Conservation (phyloP, 2,888 invertebrate species). For the Melanophora roralis region DNA sequence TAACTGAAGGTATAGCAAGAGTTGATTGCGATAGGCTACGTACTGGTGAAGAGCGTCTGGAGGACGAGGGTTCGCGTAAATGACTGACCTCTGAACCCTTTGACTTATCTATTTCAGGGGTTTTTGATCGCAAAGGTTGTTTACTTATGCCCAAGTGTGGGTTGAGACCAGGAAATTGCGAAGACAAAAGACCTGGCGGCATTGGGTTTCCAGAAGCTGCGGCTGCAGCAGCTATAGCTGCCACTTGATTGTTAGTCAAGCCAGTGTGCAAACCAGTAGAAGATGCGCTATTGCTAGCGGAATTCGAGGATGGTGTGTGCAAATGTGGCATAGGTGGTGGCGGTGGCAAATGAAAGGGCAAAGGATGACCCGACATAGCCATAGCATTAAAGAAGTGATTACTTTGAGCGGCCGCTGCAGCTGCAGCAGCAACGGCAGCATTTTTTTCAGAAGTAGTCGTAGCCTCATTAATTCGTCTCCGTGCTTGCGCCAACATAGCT, state of each 20-base stretch:
- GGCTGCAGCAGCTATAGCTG: slow-evolving; percentile 79
- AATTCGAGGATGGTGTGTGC: slow-evolving; percentile 60
- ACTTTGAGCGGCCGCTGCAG: slow-evolving; percentile 74
- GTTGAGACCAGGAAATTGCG: slow-evolving; percentile 74
- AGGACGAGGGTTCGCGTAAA: slow-evolving; percentile 71
- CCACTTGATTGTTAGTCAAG: slow-evolving; percentile 81
- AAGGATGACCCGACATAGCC: slow-evolving; percentile 80
- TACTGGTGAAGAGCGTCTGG: slow-evolving; percentile 50
- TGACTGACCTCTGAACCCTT: slow-evolving; percentile 79
- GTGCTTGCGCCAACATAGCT: slow-evolving; percentile 76
- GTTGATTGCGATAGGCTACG: slow-evolving; percentile 56
- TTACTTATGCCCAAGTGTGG: slow-evolving; percentile 64
- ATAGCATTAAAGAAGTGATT: slow-evolving; percentile 81
- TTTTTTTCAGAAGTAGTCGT: slow-evolving; percentile 73
- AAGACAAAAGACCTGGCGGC: slow-evolving; percentile 81
- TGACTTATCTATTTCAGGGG: slow-evolving; percentile 67
- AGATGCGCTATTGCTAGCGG: slow-evolving; percentile 58
- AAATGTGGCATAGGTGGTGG: slow-evolving; percentile 81
- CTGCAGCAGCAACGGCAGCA: slow-evolving; percentile 72
- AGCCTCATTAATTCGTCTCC: slow-evolving; percentile 79
- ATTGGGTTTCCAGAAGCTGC: slow-evolving; percentile 81
- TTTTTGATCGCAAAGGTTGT: slow-evolving; percentile 65
- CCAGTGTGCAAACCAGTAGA: slow-evolving; percentile 67
- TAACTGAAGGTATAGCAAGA: slow-evolving; percentile 17
- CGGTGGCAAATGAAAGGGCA: slow-evolving; percentile 82